Percentiles rank a stretch among this genome's conserved stretches.
Conservation (phyloP, 2,888 invertebrate species). For the Lycaena phlaeas region DNA sequence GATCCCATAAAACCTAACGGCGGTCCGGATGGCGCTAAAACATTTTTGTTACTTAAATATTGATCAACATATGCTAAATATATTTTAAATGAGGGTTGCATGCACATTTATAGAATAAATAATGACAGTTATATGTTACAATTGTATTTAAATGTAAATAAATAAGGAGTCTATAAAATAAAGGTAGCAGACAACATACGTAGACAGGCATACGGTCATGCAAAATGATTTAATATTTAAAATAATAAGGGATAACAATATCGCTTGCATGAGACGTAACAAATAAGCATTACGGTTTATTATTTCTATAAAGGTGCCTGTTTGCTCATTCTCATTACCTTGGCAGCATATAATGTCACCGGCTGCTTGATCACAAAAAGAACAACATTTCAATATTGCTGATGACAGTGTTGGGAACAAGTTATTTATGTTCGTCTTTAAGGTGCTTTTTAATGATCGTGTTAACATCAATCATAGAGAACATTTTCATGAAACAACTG, state of each 20-base stretch:
- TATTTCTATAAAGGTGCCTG: constrained; percentile 11
- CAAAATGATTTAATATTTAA: not conserved
- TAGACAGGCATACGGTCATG: not conserved
- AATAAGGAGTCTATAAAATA: not conserved
- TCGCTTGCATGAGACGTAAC: constrained; percentile 5
- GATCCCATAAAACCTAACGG: constrained; percentile 96
- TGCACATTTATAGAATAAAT: not conserved
- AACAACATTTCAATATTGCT: constrained; percentile 33
- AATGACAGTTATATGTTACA: not conserved
- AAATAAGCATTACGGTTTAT: constrained; percentile 2
- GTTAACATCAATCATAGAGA: no score
- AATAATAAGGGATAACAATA: not conserved
- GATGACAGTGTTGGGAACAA: constrained; percentile 2
- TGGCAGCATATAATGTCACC: constrained; percentile 72
- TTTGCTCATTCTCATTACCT: constrained; percentile 49
- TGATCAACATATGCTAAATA: not conserved
- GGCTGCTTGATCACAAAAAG: constrained; percentile 66
- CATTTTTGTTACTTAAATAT: not conserved
- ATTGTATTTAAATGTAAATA: not conserved
- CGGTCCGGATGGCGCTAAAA: constrained; percentile 93
- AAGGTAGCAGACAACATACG: not conserved
- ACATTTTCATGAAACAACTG: no score
- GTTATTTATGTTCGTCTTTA: not conserved
- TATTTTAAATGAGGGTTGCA: not conserved
- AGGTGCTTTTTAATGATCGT: no score